Base-by-base conservation (phyloP, 1,140 invertebrate genomes). In the Lanistes nyassanus region DNA sequence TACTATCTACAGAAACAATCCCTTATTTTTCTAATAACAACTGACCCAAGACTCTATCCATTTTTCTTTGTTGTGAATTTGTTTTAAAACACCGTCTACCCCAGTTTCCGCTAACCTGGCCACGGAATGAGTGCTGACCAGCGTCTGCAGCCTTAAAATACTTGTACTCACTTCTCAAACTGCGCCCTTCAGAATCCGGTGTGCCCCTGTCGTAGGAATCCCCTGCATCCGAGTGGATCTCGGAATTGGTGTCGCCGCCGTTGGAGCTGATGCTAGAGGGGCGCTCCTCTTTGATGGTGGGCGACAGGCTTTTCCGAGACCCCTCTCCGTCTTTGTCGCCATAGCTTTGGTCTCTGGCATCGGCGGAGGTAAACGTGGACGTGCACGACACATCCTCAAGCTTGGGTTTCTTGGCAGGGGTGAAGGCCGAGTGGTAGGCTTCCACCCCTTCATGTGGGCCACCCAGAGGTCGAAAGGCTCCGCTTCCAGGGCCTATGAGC, bases 341-440 rank as follows among this genome's bases (percentile, higher is more conserved):
- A 55, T 58, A 79, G 26, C 51, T 36, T 5, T 23, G 26, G 29
- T 75, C 58, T 21, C 36, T 11, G 26, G 67, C 66, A 39, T 60
- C 55, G 4, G 53, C 31, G 9, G 60, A 31, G 34, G 62, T 53
- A 26, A 37, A 67, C 16, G 77, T 76, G 3, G 74, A 66, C 13
- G 77, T 36, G 19, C 60, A 56, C 2, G 77, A 67, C 0, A 72
- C 31, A 26, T 87, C 85, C 51, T 87, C 85, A 47, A 79, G 71
- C 77, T 87, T 87, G 0, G 76, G 62, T 74, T 83, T 80, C 75
- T 87, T 87, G 1, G 86, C 82, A n/a, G 85, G 81, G 9, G 86
- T 82, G 76, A 88, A 88, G 37, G 87, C 87, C 0, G 87, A 88
- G 34, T 87, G 87, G 74, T 86, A 86, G 16, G 80, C 81, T 47